Conservation (phyloP, 2,797 vertebrate species). For the Sciurus vulgaris region DNA sequence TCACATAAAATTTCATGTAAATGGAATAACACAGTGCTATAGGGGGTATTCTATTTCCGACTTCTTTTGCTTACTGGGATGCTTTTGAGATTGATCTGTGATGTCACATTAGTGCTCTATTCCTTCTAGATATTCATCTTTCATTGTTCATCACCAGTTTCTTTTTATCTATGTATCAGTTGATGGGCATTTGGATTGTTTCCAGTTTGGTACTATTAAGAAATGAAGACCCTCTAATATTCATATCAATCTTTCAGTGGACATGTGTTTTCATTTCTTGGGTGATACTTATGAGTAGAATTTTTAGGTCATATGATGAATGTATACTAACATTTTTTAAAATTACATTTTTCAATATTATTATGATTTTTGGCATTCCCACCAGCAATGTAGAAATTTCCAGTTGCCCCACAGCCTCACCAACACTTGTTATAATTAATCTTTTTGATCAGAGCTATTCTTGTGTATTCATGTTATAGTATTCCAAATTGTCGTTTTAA, state of each 20-base stretch:
- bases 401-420: not conserved
- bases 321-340: slow-evolving; percentile 5
- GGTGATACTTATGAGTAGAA: not conserved
- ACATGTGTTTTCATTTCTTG: slow-evolving; percentile 6
- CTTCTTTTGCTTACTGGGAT: not conserved
- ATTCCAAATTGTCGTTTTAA: not conserved
- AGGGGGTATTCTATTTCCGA: not conserved
- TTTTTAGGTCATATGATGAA: not conserved
- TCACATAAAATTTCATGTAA: not conserved
- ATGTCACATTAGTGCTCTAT: not conserved
- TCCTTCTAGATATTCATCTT: not conserved
- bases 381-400: not conserved
- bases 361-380: not conserved
- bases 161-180: not conserved
- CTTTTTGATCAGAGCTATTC: not conserved
- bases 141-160: not conserved
- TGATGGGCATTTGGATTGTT: not conserved
- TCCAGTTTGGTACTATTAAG: not conserved
- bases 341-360: not conserved
- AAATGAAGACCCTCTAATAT: not conserved
- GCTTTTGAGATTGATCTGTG: not conserved
- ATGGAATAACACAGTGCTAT: not conserved
- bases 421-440: not conserved
- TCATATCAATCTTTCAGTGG: not conserved
- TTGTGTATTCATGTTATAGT: not conserved